A percentile compares a stretch with the other conserved stretches of the same genome.
These are phyloP conservation scores for Machimus atricapillus DNA, from an alignment of 2,888 invertebrate species.

Conservation along the genomic window DNA sequence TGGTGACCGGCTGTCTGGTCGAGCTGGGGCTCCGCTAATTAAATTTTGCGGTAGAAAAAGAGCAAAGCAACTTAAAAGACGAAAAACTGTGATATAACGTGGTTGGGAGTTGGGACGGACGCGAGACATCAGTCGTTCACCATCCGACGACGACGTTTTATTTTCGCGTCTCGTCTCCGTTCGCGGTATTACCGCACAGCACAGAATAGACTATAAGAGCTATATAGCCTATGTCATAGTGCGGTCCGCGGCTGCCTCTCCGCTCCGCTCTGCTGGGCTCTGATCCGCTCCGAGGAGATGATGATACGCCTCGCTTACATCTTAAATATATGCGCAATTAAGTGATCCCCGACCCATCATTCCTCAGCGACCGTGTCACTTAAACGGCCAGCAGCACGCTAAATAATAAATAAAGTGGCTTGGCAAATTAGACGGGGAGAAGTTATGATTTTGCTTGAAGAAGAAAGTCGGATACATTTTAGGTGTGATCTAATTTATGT, in stretches of 20 bases:
- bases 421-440: slow-evolving; percentile 18
- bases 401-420: slow-evolving; percentile 22
- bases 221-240: no score
- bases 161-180: not conserved
- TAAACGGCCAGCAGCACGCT: slow-evolving; percentile 7
- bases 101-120: not conserved
- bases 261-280: not conserved
- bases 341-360: slow-evolving; percentile 13
- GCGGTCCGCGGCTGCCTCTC: no score
- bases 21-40: slow-evolving; percentile 23
- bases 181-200: not conserved
- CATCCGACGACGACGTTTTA: not conserved
- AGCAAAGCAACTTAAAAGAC: slow-evolving; percentile 1
- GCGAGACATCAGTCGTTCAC: not conserved
- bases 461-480: slow-evolving; percentile 23
- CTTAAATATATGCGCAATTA: slow-evolving; percentile 28
- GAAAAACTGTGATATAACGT: slow-evolving; percentile 1
- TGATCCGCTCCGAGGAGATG: not conserved
- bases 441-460: slow-evolving; percentile 9
- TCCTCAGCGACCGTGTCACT: not conserved
- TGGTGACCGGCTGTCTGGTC: slow-evolving; percentile 36
- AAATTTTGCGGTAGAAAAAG: slow-evolving; percentile 24
- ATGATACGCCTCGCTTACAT: not conserved
- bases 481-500: slow-evolving; percentile 34
- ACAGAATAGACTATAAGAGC: no score